Evolutionary conservation across 2,888 invertebrate species (phyloP).

Genomic region (Euzetes globulus): DNA sequence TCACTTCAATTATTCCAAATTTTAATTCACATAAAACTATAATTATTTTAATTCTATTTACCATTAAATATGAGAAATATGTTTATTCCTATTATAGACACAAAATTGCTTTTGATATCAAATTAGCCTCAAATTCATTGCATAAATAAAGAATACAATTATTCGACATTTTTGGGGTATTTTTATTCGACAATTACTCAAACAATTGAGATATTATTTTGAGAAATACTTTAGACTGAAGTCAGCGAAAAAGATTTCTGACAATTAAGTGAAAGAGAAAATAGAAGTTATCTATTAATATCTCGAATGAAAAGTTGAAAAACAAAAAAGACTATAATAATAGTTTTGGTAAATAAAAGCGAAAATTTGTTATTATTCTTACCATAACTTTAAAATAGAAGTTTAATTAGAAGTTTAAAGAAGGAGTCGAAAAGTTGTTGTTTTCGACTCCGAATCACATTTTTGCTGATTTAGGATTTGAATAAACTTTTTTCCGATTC

Average conservation of each 20-base stretch:
- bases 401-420: neutral
- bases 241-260: neutral
- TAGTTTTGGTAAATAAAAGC: neutral
- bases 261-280: conserved; percentile 16
- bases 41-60: neutral
- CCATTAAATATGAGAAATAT: too few relatives aligned
- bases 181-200: neutral
- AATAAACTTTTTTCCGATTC: neutral
- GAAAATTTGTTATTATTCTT: neutral
- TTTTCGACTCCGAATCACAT: conserved; percentile 18
- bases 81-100: neutral
- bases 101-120: neutral
- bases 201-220: neutral
- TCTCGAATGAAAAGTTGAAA: neutral
- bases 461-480: conserved; percentile 7
- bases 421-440: neutral
- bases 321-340: neutral
- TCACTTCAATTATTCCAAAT: neutral
- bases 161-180: neutral
- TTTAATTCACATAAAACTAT: neutral
- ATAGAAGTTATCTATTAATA: neutral
- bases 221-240: neutral
- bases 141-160: neutral
- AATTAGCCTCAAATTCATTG: neutral
- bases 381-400: conserved; percentile 16